A percentile compares a stretch with the other conserved stretches of the same genome.
These are phyloP conservation scores for Uloborus plumipes DNA, from an alignment of 2,888 invertebrate species.

Conservation along the genomic window DNA sequence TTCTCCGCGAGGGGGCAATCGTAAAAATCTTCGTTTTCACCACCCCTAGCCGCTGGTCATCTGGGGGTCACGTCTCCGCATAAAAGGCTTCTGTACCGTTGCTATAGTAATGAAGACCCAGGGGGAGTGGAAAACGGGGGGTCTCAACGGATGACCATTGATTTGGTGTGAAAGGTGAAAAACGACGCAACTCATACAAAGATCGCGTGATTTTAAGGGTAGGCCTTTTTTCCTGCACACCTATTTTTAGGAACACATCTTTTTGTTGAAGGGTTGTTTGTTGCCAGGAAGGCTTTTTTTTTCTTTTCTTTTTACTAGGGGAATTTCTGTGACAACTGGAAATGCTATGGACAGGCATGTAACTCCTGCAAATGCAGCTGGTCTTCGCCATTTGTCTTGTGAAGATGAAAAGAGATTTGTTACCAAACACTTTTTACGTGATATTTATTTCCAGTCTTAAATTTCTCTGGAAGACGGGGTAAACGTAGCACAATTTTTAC, in stretches of 20 bases:
- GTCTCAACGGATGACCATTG: slow-evolving; percentile 49
- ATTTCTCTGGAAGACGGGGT: too few relatives aligned
- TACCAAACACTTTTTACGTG: too few relatives aligned
- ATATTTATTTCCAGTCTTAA: too few relatives aligned
- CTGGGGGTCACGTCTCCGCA: slow-evolving; percentile 28
- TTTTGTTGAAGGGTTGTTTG: slow-evolving; percentile 22
- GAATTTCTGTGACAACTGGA: slow-evolving; percentile 13
- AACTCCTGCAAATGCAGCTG: slow-evolving; percentile 19
- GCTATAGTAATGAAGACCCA: slow-evolving; percentile 22
- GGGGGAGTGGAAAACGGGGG: slow-evolving; percentile 6
- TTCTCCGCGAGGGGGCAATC: not conserved
- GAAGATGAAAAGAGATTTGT: slow-evolving; percentile 7
- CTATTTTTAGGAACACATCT: slow-evolving; percentile 38
- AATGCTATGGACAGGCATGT: not conserved
- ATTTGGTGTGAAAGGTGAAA: slow-evolving; percentile 53
- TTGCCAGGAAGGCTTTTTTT: not conserved
- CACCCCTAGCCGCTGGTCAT: slow-evolving; percentile 42
- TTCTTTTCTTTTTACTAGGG: not conserved
- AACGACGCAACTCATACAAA: slow-evolving; percentile 50
- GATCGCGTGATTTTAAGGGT: slow-evolving; percentile 29
- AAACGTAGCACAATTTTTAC: too few relatives aligned
- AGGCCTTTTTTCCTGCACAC: slow-evolving; percentile 5
- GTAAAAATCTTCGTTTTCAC: slow-evolving; percentile 15
- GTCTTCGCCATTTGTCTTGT: not conserved
- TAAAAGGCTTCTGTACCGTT: slow-evolving; percentile 13